These are phyloP conservation scores for Pithecia hirsuta DNA, from an alignment of 2,797 vertebrate species.

Conservation along the genomic window DNA sequence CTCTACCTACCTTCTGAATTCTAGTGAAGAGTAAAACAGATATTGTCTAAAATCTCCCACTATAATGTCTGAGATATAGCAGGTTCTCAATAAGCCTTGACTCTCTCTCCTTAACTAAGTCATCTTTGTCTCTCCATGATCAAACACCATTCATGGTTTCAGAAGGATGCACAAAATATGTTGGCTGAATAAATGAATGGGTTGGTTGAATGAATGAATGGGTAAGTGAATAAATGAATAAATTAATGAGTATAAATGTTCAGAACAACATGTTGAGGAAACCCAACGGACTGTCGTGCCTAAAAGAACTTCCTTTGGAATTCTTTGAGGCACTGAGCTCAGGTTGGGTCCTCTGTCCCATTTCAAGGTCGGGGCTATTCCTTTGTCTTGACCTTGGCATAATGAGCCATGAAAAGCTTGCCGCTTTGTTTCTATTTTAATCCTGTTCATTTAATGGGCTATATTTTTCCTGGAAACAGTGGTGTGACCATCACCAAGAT, in stretches of 20 bases:
- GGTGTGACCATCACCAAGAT: constrained; percentile 59
- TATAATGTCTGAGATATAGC: not conserved
- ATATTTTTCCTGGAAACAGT: constrained; percentile 65
- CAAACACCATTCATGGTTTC: not conserved
- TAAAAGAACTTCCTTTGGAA: constrained; percentile 6
- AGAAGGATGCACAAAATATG: not conserved
- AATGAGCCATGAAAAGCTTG: constrained; percentile 52
- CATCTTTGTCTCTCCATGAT: not conserved
- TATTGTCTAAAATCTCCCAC: not conserved
- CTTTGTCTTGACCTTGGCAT: constrained; percentile 59
- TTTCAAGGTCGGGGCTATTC: constrained; percentile 57
- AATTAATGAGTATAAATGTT: constrained; percentile 23
- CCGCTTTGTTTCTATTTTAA: constrained; percentile 56
- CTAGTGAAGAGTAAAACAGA: constrained; percentile 31
- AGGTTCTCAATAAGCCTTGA: not conserved
- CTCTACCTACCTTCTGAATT: not conserved
- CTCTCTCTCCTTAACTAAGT: not conserved
- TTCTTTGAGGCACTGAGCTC: constrained; percentile 16
- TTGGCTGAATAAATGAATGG: not conserved
- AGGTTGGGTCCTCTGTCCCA: not conserved
- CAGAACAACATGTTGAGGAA: constrained; percentile 7
- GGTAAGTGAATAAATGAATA: not conserved
- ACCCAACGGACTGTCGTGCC: not conserved
- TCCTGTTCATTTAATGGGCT: constrained; percentile 61
- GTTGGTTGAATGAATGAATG: not conserved